A percentile compares a stretch with the other conserved stretches of the same genome.
These are phyloP conservation scores for Mystacides longicornis DNA, from an alignment of 2,888 invertebrate species.

Conservation along the genomic window DNA sequence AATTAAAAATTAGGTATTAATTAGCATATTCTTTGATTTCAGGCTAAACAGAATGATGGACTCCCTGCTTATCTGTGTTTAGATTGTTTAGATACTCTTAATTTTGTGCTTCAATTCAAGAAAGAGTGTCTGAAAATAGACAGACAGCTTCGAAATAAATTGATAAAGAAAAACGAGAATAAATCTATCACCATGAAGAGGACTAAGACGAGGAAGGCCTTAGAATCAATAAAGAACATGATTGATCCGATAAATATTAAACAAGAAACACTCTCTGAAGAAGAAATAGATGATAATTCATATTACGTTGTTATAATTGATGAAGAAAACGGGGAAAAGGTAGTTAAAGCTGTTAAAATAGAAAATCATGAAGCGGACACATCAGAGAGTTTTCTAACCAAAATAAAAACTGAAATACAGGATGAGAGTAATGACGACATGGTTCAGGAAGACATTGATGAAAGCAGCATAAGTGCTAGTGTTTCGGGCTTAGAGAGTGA, in stretches of 20 bases:
- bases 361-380: constrained; percentile 39
- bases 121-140: constrained; percentile 45
- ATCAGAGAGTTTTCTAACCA: constrained; percentile 29
- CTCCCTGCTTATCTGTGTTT: constrained; percentile 42
- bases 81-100: constrained; percentile 37
- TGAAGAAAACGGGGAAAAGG: constrained; percentile 29
- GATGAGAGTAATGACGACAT: not conserved
- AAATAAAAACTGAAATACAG: constrained; percentile 24
- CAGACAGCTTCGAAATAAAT: constrained; percentile 38
- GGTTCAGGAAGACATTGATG: not conserved
- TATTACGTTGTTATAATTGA: constrained; percentile 46
- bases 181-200: not conserved
- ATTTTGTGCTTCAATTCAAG: constrained; percentile 40
- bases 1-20: not conserved
- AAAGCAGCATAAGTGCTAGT: not conserved
- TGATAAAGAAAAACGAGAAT: constrained; percentile 22
- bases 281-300: constrained; percentile 34
- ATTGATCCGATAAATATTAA: not conserved
- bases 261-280: constrained; percentile 2
- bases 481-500: not conserved
- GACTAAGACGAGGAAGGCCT: not conserved
- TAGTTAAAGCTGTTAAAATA: constrained; percentile 36
- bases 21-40: constrained; percentile 28
- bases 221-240: not conserved
- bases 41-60: constrained; percentile 40